Evolutionary conservation across 2,797 vertebrate species (phyloP).

Genomic region (Leptatherina wallacei): DNA sequence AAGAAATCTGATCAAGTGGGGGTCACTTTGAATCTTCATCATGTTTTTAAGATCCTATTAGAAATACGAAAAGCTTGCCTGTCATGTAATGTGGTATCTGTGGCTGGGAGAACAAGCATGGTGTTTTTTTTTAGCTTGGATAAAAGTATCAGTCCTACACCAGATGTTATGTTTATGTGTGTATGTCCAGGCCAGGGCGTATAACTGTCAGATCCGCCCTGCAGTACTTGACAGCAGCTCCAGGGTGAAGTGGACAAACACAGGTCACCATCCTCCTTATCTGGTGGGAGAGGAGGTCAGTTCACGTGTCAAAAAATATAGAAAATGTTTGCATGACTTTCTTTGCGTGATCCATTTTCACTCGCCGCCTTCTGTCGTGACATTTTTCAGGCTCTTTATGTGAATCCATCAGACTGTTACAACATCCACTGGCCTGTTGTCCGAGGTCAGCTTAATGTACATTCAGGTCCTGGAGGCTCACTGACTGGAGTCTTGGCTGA

Average conservation of each 20-base stretch:
- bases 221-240: slow-evolving; percentile 92
- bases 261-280: slow-evolving; percentile 90
- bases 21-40: background rate
- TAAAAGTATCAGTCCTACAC: background rate
- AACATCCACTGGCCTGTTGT: slow-evolving; percentile 93
- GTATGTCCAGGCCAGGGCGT: slow-evolving; percentile 86
- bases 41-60: background rate
- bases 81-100: background rate
- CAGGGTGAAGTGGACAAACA: slow-evolving; percentile 94
- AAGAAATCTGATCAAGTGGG: too few species aligned
- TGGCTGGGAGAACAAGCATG: background rate
- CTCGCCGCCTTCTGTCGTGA: slow-evolving; percentile 20
- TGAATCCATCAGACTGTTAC: slow-evolving; percentile 93
- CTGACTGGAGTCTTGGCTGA: slow-evolving; percentile 90
- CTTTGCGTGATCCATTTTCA: slow-evolving; percentile 17
- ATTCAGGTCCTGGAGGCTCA: slow-evolving; percentile 89
- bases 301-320: background rate
- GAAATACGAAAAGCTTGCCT: background rate
- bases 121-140: background rate
- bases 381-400: slow-evolving; percentile 87
- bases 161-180: slow-evolving; percentile 20
- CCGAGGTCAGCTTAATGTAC: slow-evolving; percentile 92
- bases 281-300: slow-evolving; percentile 95
- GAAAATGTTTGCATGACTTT: background rate
- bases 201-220: slow-evolving; percentile 95